phyloP scores from a whole-genome alignment of 1,140 invertebrate genomes.

The Periplaneta americana region DNA sequence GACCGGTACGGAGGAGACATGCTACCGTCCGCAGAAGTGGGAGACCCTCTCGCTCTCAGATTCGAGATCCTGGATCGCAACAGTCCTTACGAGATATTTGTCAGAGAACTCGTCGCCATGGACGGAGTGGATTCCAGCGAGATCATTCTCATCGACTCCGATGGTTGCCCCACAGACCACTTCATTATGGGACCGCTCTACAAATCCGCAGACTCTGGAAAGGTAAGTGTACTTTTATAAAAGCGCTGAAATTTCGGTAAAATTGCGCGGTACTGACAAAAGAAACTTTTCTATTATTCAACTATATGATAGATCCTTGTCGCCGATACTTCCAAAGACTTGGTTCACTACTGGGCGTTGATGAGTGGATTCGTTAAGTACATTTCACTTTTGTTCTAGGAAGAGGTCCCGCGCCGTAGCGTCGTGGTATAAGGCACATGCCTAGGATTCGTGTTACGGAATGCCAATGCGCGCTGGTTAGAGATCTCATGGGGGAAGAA shows the following conservation, averaged over 20 bases:
- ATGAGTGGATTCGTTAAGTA: too few species aligned
- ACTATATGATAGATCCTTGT: too few species aligned
- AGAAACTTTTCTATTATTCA: not conserved
- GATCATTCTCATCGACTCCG: conserved; percentile 86
- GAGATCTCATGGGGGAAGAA: too few species aligned
- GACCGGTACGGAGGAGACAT: conserved; percentile 73
- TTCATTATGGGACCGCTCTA: conserved; percentile 88
- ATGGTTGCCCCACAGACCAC: conserved; percentile 87
- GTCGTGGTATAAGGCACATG: too few species aligned
- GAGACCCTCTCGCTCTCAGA: conserved; percentile 81
- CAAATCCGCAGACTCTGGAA: conserved; percentile 50
- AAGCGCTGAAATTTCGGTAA: not conserved
- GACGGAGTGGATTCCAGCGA: conserved; percentile 88
- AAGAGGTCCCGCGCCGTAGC: too few species aligned
- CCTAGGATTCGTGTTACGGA: too few species aligned
- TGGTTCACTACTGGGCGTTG: not conserved
- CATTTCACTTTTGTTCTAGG: too few species aligned
- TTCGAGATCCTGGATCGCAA: conserved; percentile 89
- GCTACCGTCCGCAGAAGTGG: conserved; percentile 77
- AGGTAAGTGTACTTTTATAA: not conserved
- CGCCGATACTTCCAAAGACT: too few species aligned
- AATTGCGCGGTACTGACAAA: not conserved
- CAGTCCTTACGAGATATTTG: conserved; percentile 92
- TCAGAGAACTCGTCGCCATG: conserved; percentile 88
- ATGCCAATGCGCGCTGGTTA: too few species aligned